These are phyloP conservation scores for Aphaenogaster ashmeadi DNA, from an alignment of 1,140 invertebrate genomes.

Conservation along the genomic window DNA sequence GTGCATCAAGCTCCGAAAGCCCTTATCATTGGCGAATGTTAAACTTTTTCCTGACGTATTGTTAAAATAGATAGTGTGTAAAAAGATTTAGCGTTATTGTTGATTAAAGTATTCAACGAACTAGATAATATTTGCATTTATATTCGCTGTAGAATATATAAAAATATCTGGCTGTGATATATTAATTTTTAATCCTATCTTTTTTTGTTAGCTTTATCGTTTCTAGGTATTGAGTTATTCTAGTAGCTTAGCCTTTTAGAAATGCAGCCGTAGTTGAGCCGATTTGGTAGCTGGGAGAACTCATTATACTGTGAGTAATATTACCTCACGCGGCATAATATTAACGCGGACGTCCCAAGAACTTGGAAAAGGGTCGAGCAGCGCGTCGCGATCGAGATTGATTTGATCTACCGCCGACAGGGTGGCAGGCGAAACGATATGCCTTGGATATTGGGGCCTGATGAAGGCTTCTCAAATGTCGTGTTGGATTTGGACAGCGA, in stretches of 20 bases:
- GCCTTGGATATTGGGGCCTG: slow-evolving; percentile 66
- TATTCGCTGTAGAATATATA: not conserved
- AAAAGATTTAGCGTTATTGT: not conserved
- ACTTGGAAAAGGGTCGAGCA: slow-evolving; percentile 60
- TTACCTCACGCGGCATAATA: slow-evolving; percentile 56
- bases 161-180: not conserved
- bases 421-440: slow-evolving; percentile 52
- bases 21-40: slow-evolving; percentile 9
- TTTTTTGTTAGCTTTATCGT: slow-evolving; percentile 1
- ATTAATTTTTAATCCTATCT: not conserved
- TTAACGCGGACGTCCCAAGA: slow-evolving; percentile 62
- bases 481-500: slow-evolving; percentile 53
- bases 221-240: slow-evolving; percentile 29
- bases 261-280: slow-evolving; percentile 30
- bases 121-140: not conserved
- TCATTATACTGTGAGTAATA: slow-evolving; percentile 53
- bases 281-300: slow-evolving; percentile 36
- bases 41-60: not conserved
- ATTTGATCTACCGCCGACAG: slow-evolving; percentile 66
- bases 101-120: not conserved
- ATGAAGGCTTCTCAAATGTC: slow-evolving; percentile 76
- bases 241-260: slow-evolving; percentile 6
- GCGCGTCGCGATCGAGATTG: slow-evolving; percentile 61
- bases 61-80: not conserved
- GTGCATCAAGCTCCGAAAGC: not conserved